Percentiles rank a stretch among this genome's conserved stretches.
These are phyloP conservation scores for Trididemnum miniatum DNA, from an alignment of 23 tunicate genomes.

Conservation along the genomic window DNA sequence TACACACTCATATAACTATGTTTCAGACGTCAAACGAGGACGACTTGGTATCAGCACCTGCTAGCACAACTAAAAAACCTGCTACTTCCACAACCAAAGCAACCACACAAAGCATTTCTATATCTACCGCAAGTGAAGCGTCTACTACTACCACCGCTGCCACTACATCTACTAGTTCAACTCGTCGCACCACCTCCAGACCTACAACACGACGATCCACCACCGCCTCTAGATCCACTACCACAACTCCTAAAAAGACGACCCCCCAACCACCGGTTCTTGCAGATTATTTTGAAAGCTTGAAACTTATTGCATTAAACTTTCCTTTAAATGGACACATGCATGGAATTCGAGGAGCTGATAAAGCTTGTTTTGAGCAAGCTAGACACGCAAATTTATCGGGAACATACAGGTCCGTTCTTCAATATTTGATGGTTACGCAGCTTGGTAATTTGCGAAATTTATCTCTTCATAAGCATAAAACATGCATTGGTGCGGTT, in stretches of 20 bases:
- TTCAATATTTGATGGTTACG: not conserved
- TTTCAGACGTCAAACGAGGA: too few species aligned
- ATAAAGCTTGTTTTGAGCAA: constrained; percentile 59
- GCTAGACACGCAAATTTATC: constrained; percentile 58
- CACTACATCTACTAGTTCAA: not conserved
- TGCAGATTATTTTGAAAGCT: not conserved
- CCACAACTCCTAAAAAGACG: not conserved
- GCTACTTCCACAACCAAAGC: too few species aligned
- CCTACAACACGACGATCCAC: constrained; percentile 55
- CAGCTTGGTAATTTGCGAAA: too few species aligned
- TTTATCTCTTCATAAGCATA: too few species aligned
- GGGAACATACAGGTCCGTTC: constrained; percentile 88
- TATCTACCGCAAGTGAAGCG: not conserved
- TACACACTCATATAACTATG: too few species aligned
- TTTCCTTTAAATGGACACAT: constrained; percentile 74
- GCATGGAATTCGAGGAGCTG: constrained; percentile 78
- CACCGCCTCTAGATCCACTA: constrained; percentile 37
- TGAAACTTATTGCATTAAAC: constrained; percentile 84
- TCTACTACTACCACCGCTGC: not conserved
- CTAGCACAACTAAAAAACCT: too few species aligned
- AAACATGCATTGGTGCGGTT: too few species aligned
- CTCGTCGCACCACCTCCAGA: constrained; percentile 25
- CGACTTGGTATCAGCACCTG: too few species aligned
- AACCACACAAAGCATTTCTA: not conserved
- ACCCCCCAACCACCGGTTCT: not conserved